Evolutionary conservation across 1,140 invertebrate genomes (phyloP), one percentile per base, ranked within the genome.

Genomic region (Drosophila repleta): DNA sequence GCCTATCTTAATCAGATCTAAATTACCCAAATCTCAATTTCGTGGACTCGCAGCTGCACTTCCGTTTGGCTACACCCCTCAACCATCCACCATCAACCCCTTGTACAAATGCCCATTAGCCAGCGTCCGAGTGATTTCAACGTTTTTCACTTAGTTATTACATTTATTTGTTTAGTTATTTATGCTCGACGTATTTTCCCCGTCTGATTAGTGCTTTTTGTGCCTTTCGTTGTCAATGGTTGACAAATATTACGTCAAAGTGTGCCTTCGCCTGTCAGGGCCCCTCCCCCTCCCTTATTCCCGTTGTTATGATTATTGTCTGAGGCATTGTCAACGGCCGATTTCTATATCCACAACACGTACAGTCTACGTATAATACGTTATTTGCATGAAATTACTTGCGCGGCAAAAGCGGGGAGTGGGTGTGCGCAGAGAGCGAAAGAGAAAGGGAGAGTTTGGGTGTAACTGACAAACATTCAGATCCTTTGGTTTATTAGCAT

Each of bases 331-430:
- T 60, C 61, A 49, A 37, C 49, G 76, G 51, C 74, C 64, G 61
- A 82, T 81, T 62, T 87, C 83, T 61, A 87, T 78, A 87, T 64
- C 82, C 82, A 87, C 83, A 87, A 79, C 82, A 87, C 82, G 82
- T 87, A 87, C 82, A 87, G 48, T 71, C 61, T 43, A 66, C 45
- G 24, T 60, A 85, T 87, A 85, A 85, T 85, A 87, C 62, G 82
- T 77, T 84, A 87, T 87, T 87, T 87, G 82, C 82, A 87, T 87
- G 83, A 88, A 87, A 87, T 87, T 88, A 82, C 82, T 82, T 66
- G n/a, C 39, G 3, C 8, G 39, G 8, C 15, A 17, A 17, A 15
- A 43, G 15, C 13, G 39, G 39, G n/a, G 1, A 5, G 17, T 8
- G 17, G 39, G 39, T 6, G 37, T n/a, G 10, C 3, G n/a, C 3